Conservation (phyloP, 2,113 vertebrate species). For the Ardeotis arabs region DNA sequence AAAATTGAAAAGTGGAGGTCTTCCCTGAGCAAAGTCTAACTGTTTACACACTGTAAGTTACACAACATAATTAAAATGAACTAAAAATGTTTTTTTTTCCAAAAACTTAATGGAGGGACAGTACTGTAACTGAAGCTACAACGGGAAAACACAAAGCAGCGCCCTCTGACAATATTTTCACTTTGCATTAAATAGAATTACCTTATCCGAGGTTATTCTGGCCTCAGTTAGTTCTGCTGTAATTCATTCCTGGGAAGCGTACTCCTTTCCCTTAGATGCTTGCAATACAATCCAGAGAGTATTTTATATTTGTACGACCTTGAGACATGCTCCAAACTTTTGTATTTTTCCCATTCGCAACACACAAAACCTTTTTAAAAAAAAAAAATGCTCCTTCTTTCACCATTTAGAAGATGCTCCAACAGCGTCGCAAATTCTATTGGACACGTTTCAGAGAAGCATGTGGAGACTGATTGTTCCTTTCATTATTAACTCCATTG, state of each 20-base stretch:
- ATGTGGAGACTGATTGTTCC: not conserved
- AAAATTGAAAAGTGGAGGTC: not conserved
- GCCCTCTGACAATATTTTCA: not conserved
- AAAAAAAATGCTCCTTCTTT: not conserved
- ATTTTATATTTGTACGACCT: not conserved
- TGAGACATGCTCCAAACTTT: not conserved
- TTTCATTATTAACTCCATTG: slow-evolving; percentile 10
- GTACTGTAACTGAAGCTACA: not conserved
- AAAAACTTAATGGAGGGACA: not conserved
- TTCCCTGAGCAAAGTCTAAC: not conserved
- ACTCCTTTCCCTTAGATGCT: not conserved
- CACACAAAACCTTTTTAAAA: not conserved
- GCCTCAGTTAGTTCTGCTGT: not conserved
- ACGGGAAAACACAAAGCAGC: not conserved
- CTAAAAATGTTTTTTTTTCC: not conserved
- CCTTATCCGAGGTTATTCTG: not conserved
- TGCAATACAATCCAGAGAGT: not conserved
- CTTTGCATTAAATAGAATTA: not conserved
- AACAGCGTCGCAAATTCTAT: not conserved
- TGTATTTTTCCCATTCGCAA: not conserved
- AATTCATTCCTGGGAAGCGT: not conserved
- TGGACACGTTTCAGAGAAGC: slow-evolving; percentile 1
- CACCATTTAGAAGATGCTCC: not conserved
- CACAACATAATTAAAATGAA: not conserved
- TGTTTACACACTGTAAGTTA: not conserved